Evolutionary conservation across 2,113 vertebrate species (phyloP), one percentile per base, ranked within the genome.

Genomic region (Odobenus rosmarus): DNA sequence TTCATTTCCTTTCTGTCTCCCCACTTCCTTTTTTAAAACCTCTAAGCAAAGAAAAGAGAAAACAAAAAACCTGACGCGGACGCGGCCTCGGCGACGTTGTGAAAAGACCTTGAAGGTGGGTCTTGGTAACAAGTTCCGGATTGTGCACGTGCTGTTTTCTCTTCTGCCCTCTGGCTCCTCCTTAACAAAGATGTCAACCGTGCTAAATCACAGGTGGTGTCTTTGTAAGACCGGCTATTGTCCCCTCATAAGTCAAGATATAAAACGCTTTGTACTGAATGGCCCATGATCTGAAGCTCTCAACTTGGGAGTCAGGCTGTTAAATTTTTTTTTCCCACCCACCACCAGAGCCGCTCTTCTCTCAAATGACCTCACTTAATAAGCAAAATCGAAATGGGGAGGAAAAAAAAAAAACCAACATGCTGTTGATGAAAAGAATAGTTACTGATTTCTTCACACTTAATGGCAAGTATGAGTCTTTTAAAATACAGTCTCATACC

Each of bases 401-500:
- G 67, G 39, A 19, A 69, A 33, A 59, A 61, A 62, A 1, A 9
- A 36, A 53, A 28, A 42, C 67, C 71, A 90, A 82, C 88, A n/a
- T 49, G 93, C 81, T 84, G 96, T 95, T 97, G 95, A 94, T 96
- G 97, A 98, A 98, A 98, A 98, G 98, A 97, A 98, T 98, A 98
- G 96, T 98, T 96, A 96, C 97, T 98, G 98, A 97, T 97, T 98
- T 98, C 97, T 98, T 97, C 90, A 94, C 90, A 98, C 97, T 98
- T 97, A 96, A 98, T 97, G 96, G 96, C 96, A 96, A 97, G 95
- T 88, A 94, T 49, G 92, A 95, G 88, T 96, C 90, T 97, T 98
- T 98, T 94, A 95, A 98, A 96, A 98, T 93, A 95, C 97, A 90
- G 95, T 67, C 96, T 97, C 90, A 64, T 91, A 96, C 86, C 77